Percentiles rank a stretch among this genome's conserved stretches.
phyloP scores from a whole-genome alignment of 2,113 vertebrate genomes.

The Alethe diademata region DNA sequence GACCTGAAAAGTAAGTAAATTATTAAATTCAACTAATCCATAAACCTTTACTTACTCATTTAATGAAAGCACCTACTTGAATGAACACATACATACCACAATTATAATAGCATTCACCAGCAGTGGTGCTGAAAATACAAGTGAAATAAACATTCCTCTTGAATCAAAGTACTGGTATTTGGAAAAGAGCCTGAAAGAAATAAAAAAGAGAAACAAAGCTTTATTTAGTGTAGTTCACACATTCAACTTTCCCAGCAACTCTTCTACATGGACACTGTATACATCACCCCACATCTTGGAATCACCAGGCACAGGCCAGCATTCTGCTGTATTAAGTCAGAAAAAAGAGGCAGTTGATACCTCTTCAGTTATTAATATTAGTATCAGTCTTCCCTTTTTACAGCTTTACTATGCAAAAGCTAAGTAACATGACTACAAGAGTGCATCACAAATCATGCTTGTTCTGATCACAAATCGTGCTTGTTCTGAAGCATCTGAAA shows the following conservation, averaged over 20 bases:
- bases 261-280: neutral
- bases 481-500: neutral
- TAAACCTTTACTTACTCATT: neutral
- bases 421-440: neutral
- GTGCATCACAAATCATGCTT: neutral
- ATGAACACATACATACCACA: constrained; percentile 84
- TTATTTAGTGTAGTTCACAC: neutral
- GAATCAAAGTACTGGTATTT: constrained; percentile 96
- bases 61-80: neutral
- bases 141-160: constrained; percentile 95
- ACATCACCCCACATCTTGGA: neutral
- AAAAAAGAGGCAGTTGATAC: neutral
- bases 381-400: neutral
- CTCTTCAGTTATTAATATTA: neutral
- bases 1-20: constrained; percentile 69
- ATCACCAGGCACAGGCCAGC: neutral
- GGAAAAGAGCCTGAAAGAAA: constrained; percentile 83
- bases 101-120: constrained; percentile 88
- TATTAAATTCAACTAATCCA: neutral
- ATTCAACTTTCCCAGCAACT: neutral
- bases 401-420: neutral
- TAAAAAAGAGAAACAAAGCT: neutral
- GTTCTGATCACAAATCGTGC: neutral
- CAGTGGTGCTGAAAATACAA: constrained; percentile 88
- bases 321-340: neutral